Evolutionary conservation across 2,113 vertebrate genomes (phyloP).

Genomic region (Hippolais icterina): DNA sequence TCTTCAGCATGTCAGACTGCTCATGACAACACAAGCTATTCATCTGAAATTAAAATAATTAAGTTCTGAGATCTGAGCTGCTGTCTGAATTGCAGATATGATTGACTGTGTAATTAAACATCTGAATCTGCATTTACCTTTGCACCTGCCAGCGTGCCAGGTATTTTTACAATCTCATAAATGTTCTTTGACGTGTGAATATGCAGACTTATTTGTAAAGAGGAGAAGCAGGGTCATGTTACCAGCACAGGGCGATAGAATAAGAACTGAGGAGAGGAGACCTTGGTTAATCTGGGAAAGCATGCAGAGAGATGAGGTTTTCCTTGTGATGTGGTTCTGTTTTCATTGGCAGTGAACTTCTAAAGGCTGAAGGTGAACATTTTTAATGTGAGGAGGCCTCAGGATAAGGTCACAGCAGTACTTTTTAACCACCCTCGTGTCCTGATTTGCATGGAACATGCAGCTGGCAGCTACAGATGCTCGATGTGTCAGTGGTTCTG

Average conservation of each 20-base stretch:
- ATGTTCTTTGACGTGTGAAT: not conserved
- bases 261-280: not conserved
- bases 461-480: not conserved
- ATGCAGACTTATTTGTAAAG: not conserved
- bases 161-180: not conserved
- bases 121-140: constrained; percentile 36
- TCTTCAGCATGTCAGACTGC: not conserved
- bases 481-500: not conserved
- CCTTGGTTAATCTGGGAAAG: not conserved
- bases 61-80: constrained; percentile 46
- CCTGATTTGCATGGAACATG: not conserved
- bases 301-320: not conserved
- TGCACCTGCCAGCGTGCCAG: constrained; percentile 4
- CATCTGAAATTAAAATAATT: constrained; percentile 69
- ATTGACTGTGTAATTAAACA: constrained; percentile 66
- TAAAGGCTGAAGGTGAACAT: not conserved
- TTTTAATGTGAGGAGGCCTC: not conserved
- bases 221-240: not conserved
- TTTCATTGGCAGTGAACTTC: not conserved
- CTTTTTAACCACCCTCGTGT: not conserved
- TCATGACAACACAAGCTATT: constrained; percentile 24
- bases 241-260: not conserved
- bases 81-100: constrained; percentile 65
- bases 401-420: not conserved
- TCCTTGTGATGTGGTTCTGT: not conserved